Base-by-base conservation (phyloP, 2,113 vertebrate genomes). In the Chaetodon trifascialis region DNA sequence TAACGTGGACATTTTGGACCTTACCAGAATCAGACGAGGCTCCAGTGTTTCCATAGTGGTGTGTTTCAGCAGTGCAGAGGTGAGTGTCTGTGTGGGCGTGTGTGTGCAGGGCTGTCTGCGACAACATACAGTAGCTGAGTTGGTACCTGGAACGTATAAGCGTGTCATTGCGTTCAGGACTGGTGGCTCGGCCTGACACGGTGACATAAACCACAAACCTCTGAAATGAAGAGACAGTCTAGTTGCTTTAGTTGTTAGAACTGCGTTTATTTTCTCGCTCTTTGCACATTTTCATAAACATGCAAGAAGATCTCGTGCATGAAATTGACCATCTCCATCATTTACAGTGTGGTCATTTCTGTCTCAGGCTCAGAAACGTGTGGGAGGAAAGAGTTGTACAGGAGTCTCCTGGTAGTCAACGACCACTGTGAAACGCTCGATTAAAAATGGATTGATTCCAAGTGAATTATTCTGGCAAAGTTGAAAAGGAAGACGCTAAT, bases 361-460 rank as follows among this genome's bases (percentile, higher is more conserved):
- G 19, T 64, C 78, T 62, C 42, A 65, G 42, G 52, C 70, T 76
- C n/a, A 34, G 36, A 19, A 49, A 68, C 68, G 46, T 64, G 40
- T 78, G 70, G 55, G 72, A 84, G 76, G 54, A 58, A 60, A 79
- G 70, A 77, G 54, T 79, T 74, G 66, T 55, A 86, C 59, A 75
- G 73, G 74, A 49, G 11, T 83, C 0, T 83, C 79, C 30, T 73
- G 83, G 77, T 88, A 30, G 55, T 81, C 77, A 79, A 76, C 75
- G 71, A 23, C 69, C 63, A 49, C 87, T 84, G 73, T 76, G 82
- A 76, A 89, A 85, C 75, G 73, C 73, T 25, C 47, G 51, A 91
- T 92, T 65, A 91, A 88, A 93, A 93, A 92, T 94, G 58, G 30
- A 89, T 86, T 73, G 76, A 86, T 86, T 93, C 85, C 73, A 67